These are phyloP conservation scores for Oryctolagus cuniculus DNA, from an alignment of 2,113 vertebrate species.

Conservation along the genomic window mOryCun1.1 NC_091438.1:79856001-79856500, in stretches of 20 bases:
- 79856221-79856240: constrained; percentile 57
- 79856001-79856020: constrained; percentile 15
- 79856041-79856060: constrained; percentile 11
- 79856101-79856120: constrained; percentile 62
- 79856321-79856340: background rate
- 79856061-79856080: constrained; percentile 1
- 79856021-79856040: constrained; percentile 60
- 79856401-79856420: background rate
- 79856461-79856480: constrained; percentile 56
- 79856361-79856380: background rate
- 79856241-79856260: background rate
- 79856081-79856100: constrained; percentile 43
- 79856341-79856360: background rate
- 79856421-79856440: constrained; percentile 58
- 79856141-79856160: constrained; percentile 63
- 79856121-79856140: constrained; percentile 61
- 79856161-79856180: constrained; percentile 71
- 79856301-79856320: constrained; percentile 70
- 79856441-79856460: constrained; percentile 67
- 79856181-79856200: constrained; percentile 61
- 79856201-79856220: constrained; percentile 64
- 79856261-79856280: background rate
- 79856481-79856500: constrained; percentile 36
- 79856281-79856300: constrained; percentile 65
- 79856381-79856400: background rate